Conservation (phyloP, 2,888 invertebrate genomes). For the Eudemis profundana region DNA sequence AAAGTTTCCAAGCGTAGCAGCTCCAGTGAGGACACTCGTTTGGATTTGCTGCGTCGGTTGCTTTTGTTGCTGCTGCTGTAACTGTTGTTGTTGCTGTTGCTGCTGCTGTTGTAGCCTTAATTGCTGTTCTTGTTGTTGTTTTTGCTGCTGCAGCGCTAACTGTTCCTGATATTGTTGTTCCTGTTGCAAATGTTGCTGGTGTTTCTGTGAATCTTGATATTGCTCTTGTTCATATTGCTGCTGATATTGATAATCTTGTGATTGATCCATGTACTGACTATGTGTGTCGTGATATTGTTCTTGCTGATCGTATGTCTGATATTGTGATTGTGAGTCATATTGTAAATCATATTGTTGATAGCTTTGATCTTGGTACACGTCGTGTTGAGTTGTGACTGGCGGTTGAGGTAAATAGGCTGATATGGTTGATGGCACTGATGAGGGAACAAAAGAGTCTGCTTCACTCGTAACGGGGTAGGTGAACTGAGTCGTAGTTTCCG, state of each 20-base stretch:
- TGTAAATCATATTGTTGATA: constrained; percentile 65
- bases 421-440: constrained; percentile 67
- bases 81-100: constrained; percentile 62
- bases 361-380: constrained; percentile 61
- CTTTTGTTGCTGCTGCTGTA: constrained; percentile 68
- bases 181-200: constrained; percentile 52
- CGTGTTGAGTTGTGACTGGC: constrained; percentile 67
- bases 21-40: constrained; percentile 75
- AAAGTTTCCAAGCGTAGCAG: constrained; percentile 79
- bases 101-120: constrained; percentile 57
- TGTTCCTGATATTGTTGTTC: constrained; percentile 58
- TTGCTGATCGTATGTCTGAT: constrained; percentile 52
- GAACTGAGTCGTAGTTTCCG: constrained; percentile 70
- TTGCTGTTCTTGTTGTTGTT: constrained; percentile 50
- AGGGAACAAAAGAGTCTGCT: constrained; percentile 66
- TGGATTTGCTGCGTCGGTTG: constrained; percentile 75
- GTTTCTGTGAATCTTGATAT: constrained; percentile 50
- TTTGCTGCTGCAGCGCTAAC: constrained; percentile 55
- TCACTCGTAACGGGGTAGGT: constrained; percentile 72
- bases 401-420: constrained; percentile 70
- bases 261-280: constrained; percentile 52
- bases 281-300: constrained; percentile 50
- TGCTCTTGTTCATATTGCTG: constrained; percentile 50
- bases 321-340: constrained; percentile 57
- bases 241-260: constrained; percentile 53